Base-by-base conservation (phyloP, 2,797 vertebrate genomes). In the Esox lucius region DNA sequence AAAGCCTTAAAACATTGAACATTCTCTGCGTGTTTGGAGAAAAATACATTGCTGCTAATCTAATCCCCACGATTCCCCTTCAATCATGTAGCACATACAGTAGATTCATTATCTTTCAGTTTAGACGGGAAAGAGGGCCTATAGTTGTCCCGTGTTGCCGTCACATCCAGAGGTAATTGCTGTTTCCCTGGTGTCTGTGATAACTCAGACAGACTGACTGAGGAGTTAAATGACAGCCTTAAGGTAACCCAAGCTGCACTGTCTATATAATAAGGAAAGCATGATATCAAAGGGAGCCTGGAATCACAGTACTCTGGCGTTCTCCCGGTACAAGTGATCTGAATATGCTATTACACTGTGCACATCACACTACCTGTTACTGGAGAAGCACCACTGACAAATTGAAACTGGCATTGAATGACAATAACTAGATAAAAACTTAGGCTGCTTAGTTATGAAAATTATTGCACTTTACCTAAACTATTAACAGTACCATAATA, bases 221-320 rank as follows among this genome's bases (percentile, higher is more conserved):
- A 69, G 42, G 71, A 65, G 74, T 68, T 85, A 88, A 91, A 88
- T 83, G 88, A 87, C 87, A 87, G 81, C 76, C 79, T 9, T 72
- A 78, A 78, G 68, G 78, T 87, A 89, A 92, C 80, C 61, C 79
- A 89, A 90, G 90, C 22, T 24, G 22, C 87, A 88, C 81, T 76
- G 74, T 39, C n/a, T 13, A 39, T 22, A 22, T 68, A 68, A 68
- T 68, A 68, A 56, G 78, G 76, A 64, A 67, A 78, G 73, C 80
- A 2, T 61, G 46, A 51, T 49, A 48, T 70, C 68, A 70, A 28
- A 51, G 74, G 78, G 75, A 84, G 83, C 83, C 83, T 85, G 85
- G 83, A 86, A 80, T 84, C 84, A 83, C 84, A 39, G 53, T 74
- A 82, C 82, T 64, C 79, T 76, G 74, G 76, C 76, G 70, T 78